Evolutionary conservation across 2,113 vertebrate species (phyloP), one percentile per base, ranked within the genome.

Genomic region (Labeo rohita): DNA sequence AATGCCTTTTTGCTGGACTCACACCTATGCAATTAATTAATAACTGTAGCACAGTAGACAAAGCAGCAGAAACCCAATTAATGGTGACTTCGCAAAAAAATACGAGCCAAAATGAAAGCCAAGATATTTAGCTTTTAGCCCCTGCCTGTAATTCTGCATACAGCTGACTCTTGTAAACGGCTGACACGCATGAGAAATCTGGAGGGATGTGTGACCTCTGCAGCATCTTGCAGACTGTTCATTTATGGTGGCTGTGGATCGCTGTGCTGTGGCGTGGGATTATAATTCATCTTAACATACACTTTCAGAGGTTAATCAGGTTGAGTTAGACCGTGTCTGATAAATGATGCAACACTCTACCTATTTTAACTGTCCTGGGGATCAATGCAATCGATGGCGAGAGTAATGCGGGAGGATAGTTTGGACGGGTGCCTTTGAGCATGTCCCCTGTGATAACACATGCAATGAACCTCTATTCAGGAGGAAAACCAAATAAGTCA

Each of bases 351-450:
- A 63, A 23, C 18, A 65, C 77, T 83, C 83, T 52, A 65, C 73
- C 88, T 78, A 83, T 87, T 79, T 85, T 79, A 83, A 78, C 47
- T 52, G 52, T 74, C 12, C 39, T 61, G 39, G 54, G 56, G 79
- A 78, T 87, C 88, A 85, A 87, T 85, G 84, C 80, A 75, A 89
- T 89, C 74, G 34, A 89, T 87, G 12, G 10, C 4, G 59, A 65
- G 79, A 79, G 84, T 88, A 83, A 84, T 88, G 84, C 34, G 1
- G 63, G 50, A 43, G 8, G 74, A 88, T 50, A 63, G 80, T 16
- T 50, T 13, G n/a, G 54, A 79, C 34, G 28, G 7, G 76, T 77
- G 34, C 23, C 84, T 72, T 76, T 77, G 43, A 43, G 77, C 80
- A 59, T 23, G 47, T 66, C 61, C 80, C 45, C 59, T 83, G n/a